Percentiles rank a stretch among this genome's conserved stretches.
Evolutionary conservation across 2,888 invertebrate species (phyloP).

Genomic region (Antheraea assamensis): DNA sequence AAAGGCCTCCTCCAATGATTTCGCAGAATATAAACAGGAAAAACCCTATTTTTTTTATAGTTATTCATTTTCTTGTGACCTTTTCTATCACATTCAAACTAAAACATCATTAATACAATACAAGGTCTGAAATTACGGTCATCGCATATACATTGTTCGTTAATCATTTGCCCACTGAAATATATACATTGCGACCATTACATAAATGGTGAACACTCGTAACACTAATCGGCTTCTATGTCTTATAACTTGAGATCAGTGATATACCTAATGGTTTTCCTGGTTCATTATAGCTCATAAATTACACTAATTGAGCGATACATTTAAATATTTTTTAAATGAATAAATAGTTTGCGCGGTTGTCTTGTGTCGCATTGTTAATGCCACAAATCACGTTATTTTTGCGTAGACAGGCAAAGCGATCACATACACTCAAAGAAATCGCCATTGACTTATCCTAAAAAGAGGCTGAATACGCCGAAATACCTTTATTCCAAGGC

Average conservation of each 20-base stretch:
- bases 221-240: not conserved
- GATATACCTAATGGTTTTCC: not conserved
- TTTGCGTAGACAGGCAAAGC: not conserved
- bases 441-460: conserved; percentile 10
- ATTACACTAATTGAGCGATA: not conserved
- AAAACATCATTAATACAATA: no score
- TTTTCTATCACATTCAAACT: no score
- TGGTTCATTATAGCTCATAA: not conserved
- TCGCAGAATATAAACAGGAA: no score
- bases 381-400: not conserved
- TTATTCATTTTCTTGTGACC: no score
- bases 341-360: no score
- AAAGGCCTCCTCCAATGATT: no score
- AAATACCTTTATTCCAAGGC: conserved; percentile 18
- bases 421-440: not conserved
- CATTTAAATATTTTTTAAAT: not conserved
- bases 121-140: no score
- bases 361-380: not conserved
- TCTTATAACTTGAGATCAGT: no score
- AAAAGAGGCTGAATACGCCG: conserved; percentile 21
- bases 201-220: not conserved
- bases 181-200: not conserved
- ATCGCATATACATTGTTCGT: not conserved
- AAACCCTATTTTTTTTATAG: no score
- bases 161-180: not conserved